Conservation (phyloP, 1,140 invertebrate genomes). For the Aphis gossypii region DNA sequence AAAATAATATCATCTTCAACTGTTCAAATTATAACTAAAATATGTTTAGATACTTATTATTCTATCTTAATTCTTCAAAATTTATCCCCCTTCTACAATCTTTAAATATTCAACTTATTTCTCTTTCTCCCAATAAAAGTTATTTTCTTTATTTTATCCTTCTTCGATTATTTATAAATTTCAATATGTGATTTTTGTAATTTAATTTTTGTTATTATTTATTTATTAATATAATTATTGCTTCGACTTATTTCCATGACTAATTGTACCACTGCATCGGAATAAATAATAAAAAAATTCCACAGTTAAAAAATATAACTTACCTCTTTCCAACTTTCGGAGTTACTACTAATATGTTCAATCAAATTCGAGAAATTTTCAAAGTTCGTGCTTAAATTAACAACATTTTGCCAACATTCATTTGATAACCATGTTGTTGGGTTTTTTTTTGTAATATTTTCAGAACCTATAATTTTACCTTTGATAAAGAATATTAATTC, state of each 20-base stretch:
- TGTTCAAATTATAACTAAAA: too few relatives aligned
- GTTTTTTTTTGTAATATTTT: conserved; percentile 74
- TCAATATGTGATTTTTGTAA: neutral
- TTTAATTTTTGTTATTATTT: neutral
- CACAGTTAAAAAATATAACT: conserved; percentile 66
- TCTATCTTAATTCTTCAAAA: neutral
- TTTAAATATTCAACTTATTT: neutral
- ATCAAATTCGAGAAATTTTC: conserved; percentile 73
- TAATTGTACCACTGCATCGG: neutral
- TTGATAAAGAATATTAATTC: conserved; percentile 77
- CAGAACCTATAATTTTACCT: conserved; percentile 80
- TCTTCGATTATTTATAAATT: neutral
- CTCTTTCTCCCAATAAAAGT: too few relatives aligned
- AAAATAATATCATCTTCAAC: neutral
- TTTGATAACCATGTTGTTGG: conserved; percentile 55
- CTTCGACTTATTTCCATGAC: neutral
- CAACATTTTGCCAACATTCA: conserved; percentile 81
- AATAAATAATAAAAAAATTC: neutral
- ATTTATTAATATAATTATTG: neutral
- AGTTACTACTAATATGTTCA: conserved; percentile 71
- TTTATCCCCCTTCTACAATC: neutral
- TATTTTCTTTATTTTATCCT: neutral
- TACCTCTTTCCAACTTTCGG: conserved; percentile 78
- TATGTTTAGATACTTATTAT: neutral
- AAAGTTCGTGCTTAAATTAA: conserved; percentile 76